Base-by-base conservation (phyloP, 2,113 vertebrate species). In the Thymallus thymallus region DNA sequence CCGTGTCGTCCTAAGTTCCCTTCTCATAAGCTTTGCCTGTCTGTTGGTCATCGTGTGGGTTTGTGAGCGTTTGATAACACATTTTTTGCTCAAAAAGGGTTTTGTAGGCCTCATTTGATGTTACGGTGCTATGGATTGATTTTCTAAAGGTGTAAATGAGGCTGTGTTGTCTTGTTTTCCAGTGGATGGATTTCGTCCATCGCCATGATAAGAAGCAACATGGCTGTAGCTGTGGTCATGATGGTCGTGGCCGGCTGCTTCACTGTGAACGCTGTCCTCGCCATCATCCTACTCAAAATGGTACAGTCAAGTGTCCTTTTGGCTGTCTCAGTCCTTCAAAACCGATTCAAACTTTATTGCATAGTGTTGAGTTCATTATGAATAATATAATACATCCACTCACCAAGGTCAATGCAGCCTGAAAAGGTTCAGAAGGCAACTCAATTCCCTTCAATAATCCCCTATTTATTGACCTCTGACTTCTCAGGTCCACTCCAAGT, bases 181-280 rank as follows among this genome's bases (percentile, higher is more conserved):
- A 99, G 97, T 3, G 98, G 98, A 2, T 99, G 98, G 98, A 98
- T 99, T 5, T 74, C 93, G 4, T 90, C 96, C 0, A 86, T 99
- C 68, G 88, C 92, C 0, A 80, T 92, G 72, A 60, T 95, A 60
- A 0, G 23, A 0, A 2, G 0, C 0, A 92, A 92, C 87, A 0
- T 91, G 81, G 84, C 93, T 0, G 95, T 97, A 77, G 87, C 89
- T 0, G 79, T 97, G 24, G 94, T 99, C 69, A 98, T 99, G 97
- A 95, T 99, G 95, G 93, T 99, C 65, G 97, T 98, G 80, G 96
- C 98, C 0, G 88, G 86, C 0, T 99, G 98, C 89, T 98, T 99
- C 91, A 97, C 96, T 0, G 89, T 95, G 1, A 97, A 95, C 0
- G 92, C 95, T 0, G 80, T 91, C 7, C 91, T 99, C 71, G 92